Percentiles rank a stretch among this genome's conserved stretches.
Conservation (phyloP, 2,888 invertebrate species). For the Metopia argyrocephala region DNA sequence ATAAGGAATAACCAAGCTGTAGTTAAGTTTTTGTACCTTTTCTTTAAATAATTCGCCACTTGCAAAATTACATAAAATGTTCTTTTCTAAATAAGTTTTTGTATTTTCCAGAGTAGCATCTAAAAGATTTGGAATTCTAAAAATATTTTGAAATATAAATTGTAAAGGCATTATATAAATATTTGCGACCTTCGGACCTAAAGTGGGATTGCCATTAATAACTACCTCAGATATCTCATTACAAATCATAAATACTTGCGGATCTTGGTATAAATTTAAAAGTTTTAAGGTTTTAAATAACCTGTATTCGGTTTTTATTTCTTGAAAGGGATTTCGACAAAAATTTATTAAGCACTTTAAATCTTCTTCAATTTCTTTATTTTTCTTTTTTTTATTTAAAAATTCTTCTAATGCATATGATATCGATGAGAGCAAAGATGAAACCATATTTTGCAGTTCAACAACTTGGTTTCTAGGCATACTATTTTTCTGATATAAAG, state of each 20-base stretch:
- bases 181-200: constrained; percentile 27
- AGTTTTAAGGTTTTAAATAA: constrained; percentile 29
- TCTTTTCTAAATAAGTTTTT: constrained; percentile 17
- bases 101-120: constrained; percentile 38
- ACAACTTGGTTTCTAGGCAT: constrained; percentile 16
- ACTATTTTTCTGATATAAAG: constrained; percentile 12
- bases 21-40: background rate
- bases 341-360: constrained; percentile 9
- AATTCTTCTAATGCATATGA: constrained; percentile 11
- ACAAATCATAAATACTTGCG: constrained; percentile 10
- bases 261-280: constrained; percentile 7
- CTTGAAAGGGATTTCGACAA: constrained; percentile 28
- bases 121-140: constrained; percentile 43
- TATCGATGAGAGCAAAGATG: constrained; percentile 8
- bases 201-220: constrained; percentile 8
- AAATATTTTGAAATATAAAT: constrained; percentile 34
- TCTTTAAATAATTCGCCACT: constrained; percentile 36
- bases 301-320: constrained; percentile 35
- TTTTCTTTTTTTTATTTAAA: constrained; percentile 11
- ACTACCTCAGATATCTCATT: constrained; percentile 2
- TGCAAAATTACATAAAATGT: constrained; percentile 33
- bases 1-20: constrained; percentile 29
- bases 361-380: constrained; percentile 9
- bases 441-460: constrained; percentile 28
- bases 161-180: constrained; percentile 44